phyloP scores from a whole-genome alignment of 2,888 invertebrate genomes.

The Clitarchus hookeri region DNA sequence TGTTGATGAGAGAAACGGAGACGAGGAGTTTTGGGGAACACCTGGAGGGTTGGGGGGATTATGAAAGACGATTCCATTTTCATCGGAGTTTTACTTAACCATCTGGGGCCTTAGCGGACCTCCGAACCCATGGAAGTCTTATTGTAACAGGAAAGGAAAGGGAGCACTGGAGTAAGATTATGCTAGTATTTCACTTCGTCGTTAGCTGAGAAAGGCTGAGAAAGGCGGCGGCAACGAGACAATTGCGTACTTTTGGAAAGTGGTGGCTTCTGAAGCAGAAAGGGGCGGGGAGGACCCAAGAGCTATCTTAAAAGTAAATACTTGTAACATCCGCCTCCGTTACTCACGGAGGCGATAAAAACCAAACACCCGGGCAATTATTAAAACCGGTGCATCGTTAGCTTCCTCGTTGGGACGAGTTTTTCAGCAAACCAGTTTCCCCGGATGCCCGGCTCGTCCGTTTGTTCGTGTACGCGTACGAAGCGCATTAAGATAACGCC shows the following conservation, averaged over 20 bases:
- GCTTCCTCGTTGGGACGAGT: not conserved
- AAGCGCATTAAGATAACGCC: not conserved
- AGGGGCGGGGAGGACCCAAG: not conserved
- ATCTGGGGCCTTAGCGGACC: too few species aligned
- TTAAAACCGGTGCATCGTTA: not conserved
- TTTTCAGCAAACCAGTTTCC: not conserved
- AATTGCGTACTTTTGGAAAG: not conserved
- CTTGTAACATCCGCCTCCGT: conserved; percentile 4
- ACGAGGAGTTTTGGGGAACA: too few species aligned
- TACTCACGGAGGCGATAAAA: not conserved
- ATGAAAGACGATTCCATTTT: too few species aligned
- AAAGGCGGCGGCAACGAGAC: too few species aligned
- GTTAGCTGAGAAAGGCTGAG: too few species aligned
- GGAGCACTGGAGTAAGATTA: too few species aligned
- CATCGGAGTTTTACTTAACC: too few species aligned
- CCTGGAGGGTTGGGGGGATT: too few species aligned
- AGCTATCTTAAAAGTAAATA: not conserved
- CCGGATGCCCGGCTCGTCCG: not conserved
- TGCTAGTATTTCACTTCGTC: too few species aligned
- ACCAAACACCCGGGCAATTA: not conserved
- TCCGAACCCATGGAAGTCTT: too few species aligned
- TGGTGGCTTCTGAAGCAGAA: not conserved
- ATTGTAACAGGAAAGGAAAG: too few species aligned
- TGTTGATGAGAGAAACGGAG: too few species aligned
- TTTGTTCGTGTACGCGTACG: not conserved